Percentiles rank a stretch among this genome's conserved stretches.
phyloP scores from a whole-genome alignment of 2,888 invertebrate species.

The Muschampia plurimacula region DNA sequence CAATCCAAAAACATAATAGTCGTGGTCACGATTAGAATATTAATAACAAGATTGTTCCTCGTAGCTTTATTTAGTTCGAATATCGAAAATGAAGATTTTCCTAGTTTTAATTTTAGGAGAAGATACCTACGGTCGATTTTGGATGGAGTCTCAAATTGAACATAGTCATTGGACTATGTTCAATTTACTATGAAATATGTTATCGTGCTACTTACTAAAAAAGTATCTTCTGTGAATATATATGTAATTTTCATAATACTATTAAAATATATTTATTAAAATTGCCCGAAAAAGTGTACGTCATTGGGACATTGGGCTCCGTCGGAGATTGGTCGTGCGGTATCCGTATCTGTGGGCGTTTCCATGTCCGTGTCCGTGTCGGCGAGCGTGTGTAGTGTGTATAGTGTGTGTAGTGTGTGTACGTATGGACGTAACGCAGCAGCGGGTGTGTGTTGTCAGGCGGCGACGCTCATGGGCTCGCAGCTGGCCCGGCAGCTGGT shows the following conservation, averaged over 20 bases:
- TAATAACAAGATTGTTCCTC: background rate
- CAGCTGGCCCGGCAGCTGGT: constrained; percentile 87
- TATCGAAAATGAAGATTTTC: background rate
- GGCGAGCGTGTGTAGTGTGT: background rate
- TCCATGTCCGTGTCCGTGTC: background rate
- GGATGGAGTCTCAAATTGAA: background rate
- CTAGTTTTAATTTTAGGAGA: background rate
- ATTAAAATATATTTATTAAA: no score
- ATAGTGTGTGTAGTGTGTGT: background rate
- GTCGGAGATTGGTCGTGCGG: background rate
- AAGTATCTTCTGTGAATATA: no score
- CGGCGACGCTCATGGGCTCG: constrained; percentile 80
- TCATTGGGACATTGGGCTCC: background rate
- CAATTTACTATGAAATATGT: background rate
- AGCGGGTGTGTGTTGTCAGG: constrained; percentile 25
- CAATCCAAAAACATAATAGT: no score
- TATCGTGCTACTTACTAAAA: no score
- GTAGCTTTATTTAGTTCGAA: background rate
- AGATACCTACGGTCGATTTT: background rate
- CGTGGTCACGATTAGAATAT: no score
- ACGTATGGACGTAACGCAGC: background rate
- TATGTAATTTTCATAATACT: no score
- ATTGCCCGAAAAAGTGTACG: background rate
- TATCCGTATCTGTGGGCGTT: background rate
- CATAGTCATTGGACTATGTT: background rate